Percentiles rank a stretch among this genome's conserved stretches.
Conservation (phyloP, 2,113 vertebrate species). For the Coracopsis vasa region DNA sequence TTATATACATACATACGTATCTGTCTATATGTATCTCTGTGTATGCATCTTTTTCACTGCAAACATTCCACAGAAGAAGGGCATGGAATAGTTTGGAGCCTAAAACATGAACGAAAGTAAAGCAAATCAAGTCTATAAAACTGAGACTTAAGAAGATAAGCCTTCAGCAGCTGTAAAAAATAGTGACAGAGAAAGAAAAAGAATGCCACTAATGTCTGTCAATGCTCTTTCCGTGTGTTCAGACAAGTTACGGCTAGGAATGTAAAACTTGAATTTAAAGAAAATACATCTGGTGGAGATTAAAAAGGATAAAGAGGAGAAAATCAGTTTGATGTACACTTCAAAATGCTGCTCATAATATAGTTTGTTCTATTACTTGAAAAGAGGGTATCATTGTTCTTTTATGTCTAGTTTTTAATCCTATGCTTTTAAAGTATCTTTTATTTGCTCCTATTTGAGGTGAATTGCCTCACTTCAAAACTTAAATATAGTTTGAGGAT, state of each 20-base stretch:
- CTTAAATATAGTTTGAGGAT: slow-evolving; percentile 32
- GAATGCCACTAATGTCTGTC: slow-evolving; percentile 40
- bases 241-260: slow-evolving; percentile 55
- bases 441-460: slow-evolving; percentile 69
- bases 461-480: slow-evolving; percentile 63
- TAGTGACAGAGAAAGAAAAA: slow-evolving; percentile 45
- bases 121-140: slow-evolving; percentile 21
- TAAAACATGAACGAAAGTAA: slow-evolving; percentile 27
- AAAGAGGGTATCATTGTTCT: slow-evolving; percentile 47
- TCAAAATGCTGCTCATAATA: slow-evolving; percentile 59
- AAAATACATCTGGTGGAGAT: slow-evolving; percentile 66
- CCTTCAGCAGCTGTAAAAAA: slow-evolving; percentile 36
- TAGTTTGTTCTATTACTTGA: slow-evolving; percentile 55
- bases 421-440: slow-evolving; percentile 61
- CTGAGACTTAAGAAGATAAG: slow-evolving; percentile 23
- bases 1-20: not conserved
- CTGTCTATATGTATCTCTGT: not conserved
- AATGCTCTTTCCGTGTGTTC: slow-evolving; percentile 45
- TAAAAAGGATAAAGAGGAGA: slow-evolving; percentile 60
- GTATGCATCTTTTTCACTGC: not conserved
- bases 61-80: not conserved
- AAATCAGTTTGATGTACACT: slow-evolving; percentile 62
- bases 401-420: slow-evolving; percentile 65
- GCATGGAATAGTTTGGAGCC: not conserved
- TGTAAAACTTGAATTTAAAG: slow-evolving; percentile 66